Evolutionary conservation across 1,140 invertebrate species (phyloP), one percentile per base, ranked within the genome.

Genomic region (Lepidurus couesii): DNA sequence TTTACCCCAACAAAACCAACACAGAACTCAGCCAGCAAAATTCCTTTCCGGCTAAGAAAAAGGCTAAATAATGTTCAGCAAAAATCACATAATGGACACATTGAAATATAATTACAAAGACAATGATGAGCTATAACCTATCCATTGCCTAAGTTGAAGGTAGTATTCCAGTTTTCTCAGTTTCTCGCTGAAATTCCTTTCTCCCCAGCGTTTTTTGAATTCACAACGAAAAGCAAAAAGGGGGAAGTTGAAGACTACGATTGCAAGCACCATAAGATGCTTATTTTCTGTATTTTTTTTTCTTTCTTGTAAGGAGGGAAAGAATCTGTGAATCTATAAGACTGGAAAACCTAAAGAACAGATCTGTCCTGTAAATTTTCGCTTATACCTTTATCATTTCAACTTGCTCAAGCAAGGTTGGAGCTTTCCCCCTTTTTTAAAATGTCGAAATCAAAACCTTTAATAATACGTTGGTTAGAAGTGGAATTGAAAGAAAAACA

Each of bases 251-350:
- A 65, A 65, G 45, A 65, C 53, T 65, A 65, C 53, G 13, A 65
- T 21, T 13, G 53, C n/a, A 65, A 65, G 53, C 53, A 65, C 53
- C 53, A 65, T 65, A 65, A 65, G 3, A 65, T 16, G 53, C 53
- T 65, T 65, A 65, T 65, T 65, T 65, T 13, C 53, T 34, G 34
- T 34, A 34, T 34, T 34, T 34, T 34, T 34, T 34, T 34, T 34
- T 4, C 34, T 34, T 34, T 34, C 34, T 34, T 34, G 34, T 34
- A 34, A 65, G 8, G 21, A 65, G 53, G 53, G 13, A 21, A 10
- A 65, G 53, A 65, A 65, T 65, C 53, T 65, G 53, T 65, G 53
- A 65, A 65, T 65, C 53, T 65, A 65, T 65, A 65, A 65, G 53
- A 65, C 53, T 65, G 4, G 53, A 65, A 65, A 65, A 13, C 53